Conservation (phyloP, 1,140 invertebrate genomes). For the Spodoptera litura region DNA sequence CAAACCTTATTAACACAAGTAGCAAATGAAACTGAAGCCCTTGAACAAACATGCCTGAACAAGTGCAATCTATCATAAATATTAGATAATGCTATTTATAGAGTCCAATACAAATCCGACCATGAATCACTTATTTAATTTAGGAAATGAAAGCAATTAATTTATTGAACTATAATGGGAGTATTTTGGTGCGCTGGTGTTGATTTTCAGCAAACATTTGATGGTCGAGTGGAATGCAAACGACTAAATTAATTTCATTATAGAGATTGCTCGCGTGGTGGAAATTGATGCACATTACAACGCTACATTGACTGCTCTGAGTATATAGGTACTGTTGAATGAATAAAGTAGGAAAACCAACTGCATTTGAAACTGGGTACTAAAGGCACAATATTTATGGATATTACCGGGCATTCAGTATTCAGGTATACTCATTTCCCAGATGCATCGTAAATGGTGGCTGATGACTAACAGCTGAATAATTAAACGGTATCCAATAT, state of each 20-base stretch:
- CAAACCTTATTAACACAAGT: neutral
- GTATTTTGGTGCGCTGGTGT: slow-evolving; percentile 4
- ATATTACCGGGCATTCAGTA: no score
- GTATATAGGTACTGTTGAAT: no score
- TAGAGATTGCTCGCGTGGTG: slow-evolving; percentile 3
- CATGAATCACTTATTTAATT: slow-evolving; percentile 7
- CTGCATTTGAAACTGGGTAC: neutral
- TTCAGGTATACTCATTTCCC: no score
- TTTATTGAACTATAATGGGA: slow-evolving; percentile 22
- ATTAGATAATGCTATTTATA: slow-evolving; percentile 11
- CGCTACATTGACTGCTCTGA: no score
- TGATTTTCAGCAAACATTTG: slow-evolving; percentile 23
- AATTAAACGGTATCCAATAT: no score
- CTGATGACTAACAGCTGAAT: no score
- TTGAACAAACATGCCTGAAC: neutral
- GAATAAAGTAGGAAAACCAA: no score
- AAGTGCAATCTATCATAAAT: slow-evolving; percentile 14
- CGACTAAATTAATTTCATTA: neutral
- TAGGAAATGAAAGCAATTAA: slow-evolving; percentile 13
- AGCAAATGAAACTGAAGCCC: no score
- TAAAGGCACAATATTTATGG: neutral
- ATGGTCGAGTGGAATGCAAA: slow-evolving; percentile 7
- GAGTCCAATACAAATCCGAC: neutral
- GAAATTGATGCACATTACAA: neutral
- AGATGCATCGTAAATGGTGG: no score